Percentiles rank a stretch among this genome's conserved stretches.
phyloP scores from a whole-genome alignment of 2,797 vertebrate species.

The Holocentrus rufus region DNA sequence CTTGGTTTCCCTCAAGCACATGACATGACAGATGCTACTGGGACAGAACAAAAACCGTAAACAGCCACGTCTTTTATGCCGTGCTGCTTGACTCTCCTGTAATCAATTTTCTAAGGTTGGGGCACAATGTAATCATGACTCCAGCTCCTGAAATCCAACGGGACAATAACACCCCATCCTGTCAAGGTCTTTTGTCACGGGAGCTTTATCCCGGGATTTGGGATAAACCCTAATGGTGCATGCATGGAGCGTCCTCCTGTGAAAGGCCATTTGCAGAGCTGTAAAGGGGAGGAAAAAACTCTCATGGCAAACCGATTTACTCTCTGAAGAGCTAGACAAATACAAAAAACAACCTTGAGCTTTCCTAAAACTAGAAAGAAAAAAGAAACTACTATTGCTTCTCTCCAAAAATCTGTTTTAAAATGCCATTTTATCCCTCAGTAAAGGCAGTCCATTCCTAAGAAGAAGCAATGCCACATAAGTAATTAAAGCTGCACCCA shows the following conservation, averaged over 20 bases:
- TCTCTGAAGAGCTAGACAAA: conserved; percentile 8
- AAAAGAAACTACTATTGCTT: not conserved
- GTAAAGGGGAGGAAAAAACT: conserved; percentile 10
- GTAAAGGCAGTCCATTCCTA: not conserved
- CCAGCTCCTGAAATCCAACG: conserved; percentile 31
- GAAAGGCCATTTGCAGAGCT: conserved; percentile 37
- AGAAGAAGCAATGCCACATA: not conserved
- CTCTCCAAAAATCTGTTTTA: not conserved
- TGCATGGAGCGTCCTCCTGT: conserved; percentile 9
- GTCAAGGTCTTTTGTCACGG: conserved; percentile 30
- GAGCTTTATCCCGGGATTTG: conserved; percentile 41
- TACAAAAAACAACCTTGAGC: not conserved
- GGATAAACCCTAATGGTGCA: conserved; percentile 22
- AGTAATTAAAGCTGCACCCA: not conserved
- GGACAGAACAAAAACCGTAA: conserved; percentile 19
- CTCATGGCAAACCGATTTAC: conserved; percentile 8
- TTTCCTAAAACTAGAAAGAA: not conserved
- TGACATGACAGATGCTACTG: conserved; percentile 21
- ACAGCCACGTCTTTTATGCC: conserved; percentile 12
- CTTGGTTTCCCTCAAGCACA: conserved; percentile 18
- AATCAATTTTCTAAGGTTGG: conserved; percentile 40
- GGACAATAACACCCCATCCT: conserved; percentile 20
- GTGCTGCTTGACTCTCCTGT: conserved; percentile 20
- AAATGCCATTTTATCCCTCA: not conserved
- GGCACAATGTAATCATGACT: conserved; percentile 36